phyloP scores from a whole-genome alignment of 2,888 invertebrate genomes.

The Helobdella robusta region DNA sequence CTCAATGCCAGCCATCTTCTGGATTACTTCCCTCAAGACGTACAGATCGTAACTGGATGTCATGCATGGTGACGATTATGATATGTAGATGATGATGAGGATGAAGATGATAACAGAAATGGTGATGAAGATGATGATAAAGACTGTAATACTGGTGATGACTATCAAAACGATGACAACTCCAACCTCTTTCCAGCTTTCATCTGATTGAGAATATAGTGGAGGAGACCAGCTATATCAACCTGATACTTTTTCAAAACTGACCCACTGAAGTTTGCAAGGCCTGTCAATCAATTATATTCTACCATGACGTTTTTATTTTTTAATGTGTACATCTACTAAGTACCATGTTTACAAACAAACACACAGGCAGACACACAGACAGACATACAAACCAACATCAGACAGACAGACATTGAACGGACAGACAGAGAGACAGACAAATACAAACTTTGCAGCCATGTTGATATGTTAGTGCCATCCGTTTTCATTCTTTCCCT shows the following conservation, averaged over 20 bases:
- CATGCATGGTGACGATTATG: too few relatives aligned
- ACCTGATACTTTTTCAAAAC: conserved; percentile 94
- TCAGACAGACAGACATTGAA: not conserved
- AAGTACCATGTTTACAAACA: not conserved
- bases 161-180: too few relatives aligned
- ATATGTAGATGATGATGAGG: too few relatives aligned
- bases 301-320: not conserved
- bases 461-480: conserved; percentile 80
- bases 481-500: conserved; percentile 69
- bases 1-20: conserved; percentile 98
- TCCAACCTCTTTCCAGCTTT: conserved; percentile 83
- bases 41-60: conserved; percentile 66
- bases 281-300: conserved; percentile 43
- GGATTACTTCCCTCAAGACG: conserved; percentile 89
- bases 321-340: not conserved
- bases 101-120: too few relatives aligned
- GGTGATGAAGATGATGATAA: too few relatives aligned
- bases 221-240: conserved; percentile 84
- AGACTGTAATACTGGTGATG: too few relatives aligned
- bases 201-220: conserved; percentile 91
- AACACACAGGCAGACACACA: not conserved
- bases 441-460: conserved; percentile 67
- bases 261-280: conserved; percentile 87
- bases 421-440: not conserved
- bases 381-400: conserved; percentile 36